These are phyloP conservation scores for Teleopsis dalmanni DNA, from an alignment of 1,140 invertebrate species.

Conservation along the genomic window DNA sequence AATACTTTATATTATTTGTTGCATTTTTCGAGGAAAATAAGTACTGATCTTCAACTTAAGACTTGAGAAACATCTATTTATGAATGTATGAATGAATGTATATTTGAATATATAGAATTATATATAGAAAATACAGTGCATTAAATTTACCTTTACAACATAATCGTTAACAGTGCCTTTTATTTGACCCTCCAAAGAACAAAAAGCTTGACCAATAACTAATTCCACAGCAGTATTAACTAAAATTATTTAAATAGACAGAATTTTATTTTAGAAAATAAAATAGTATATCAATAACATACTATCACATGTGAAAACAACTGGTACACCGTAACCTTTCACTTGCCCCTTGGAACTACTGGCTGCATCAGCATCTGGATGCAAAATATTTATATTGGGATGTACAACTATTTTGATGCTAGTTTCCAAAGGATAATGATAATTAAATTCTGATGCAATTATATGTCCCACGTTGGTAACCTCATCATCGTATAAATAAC, in stretches of 20 bases:
- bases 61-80: no score
- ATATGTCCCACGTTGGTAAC: conserved; percentile 72
- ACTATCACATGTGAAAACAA: conserved; percentile 84
- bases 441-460: conserved; percentile 72
- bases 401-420: conserved; percentile 81
- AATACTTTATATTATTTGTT: no score
- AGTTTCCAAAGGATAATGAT: conserved; percentile 63
- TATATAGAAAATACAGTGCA: no score
- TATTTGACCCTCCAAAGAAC: conserved; percentile 65
- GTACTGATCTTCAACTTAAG: no score
- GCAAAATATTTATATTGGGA: conserved; percentile 51
- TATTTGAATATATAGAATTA: no score
- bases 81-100: no score
- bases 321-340: conserved; percentile 53
- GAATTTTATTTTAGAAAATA: not conserved
- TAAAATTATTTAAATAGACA: conserved; percentile 46
- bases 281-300: not conserved
- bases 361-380: conserved; percentile 42
- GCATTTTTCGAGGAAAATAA: no score
- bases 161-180: conserved; percentile 60
- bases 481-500: conserved; percentile 61
- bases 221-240: conserved; percentile 80
- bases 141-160: conserved; percentile 47
- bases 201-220: conserved; percentile 79
- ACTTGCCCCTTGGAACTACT: conserved; percentile 27